Evolutionary conservation across 2,797 vertebrate genomes (phyloP), one percentile per base, ranked within the genome.

Genomic region (Paramormyrops hopkinsi): DNA sequence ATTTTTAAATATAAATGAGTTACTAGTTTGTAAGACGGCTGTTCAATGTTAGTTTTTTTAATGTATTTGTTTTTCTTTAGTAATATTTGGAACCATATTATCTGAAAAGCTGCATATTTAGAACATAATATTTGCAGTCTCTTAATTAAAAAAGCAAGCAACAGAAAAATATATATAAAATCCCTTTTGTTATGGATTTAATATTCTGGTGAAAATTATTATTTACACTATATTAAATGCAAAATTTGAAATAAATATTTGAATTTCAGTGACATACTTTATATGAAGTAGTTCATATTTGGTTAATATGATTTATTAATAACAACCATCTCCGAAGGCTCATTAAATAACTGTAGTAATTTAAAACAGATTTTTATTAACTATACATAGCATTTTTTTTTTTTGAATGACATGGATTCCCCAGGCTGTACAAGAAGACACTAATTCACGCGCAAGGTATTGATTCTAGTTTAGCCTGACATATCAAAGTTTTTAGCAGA

Each of bases 301-400:
- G 73, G 73, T 79, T 41, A 44, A 79, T 79, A 79, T 79, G 37
- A 79, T 79, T 79, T n/a, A 41, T 79, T 79, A 44, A 79, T 79
- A 44, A 76, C 33, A 44, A 76, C 69, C 29, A 22, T 50, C 46
- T 50, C 19, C 2, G 0, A 84, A 84, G n/a, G 46, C 11, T 50
- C 22, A 46, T 83, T 22, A n/a, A 22, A 50, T 50, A 41, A 84
- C 82, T 48, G n/a, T 22, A 22, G 17, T 84, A 3, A 46, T 82
- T 22, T 79, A 79, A 84, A 86, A 86, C 22, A 86, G 50, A 48
- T 53, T 86, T 46, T 84, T 25, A 59, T 86, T 59, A 37, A 56
- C 54, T 37, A n/a, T 59, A 37, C 29, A 37, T 56, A 51, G 2
- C 9, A 11, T 29, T 22, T 33, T 33, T 25, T 29, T 29, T 25